A percentile compares a stretch with the other conserved stretches of the same genome.
phyloP scores from a whole-genome alignment of 1,140 invertebrate species.

The Sycophila sp. region DNA sequence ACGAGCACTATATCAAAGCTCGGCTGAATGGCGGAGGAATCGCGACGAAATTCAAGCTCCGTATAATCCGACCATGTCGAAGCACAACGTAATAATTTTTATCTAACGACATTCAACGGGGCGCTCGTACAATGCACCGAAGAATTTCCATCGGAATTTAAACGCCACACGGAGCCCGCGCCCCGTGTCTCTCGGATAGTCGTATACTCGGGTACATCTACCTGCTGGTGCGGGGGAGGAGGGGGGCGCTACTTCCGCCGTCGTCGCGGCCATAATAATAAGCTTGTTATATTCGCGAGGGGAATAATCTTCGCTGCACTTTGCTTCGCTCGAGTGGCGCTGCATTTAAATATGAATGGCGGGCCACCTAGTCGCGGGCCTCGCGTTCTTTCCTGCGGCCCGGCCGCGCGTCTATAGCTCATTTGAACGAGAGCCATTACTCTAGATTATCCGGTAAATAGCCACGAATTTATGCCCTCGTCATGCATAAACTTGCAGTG shows the following conservation, averaged over 20 bases:
- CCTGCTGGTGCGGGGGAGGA: background rate
- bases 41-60: background rate
- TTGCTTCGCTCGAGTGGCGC: slow-evolving; percentile 12
- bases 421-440: slow-evolving; percentile 30
- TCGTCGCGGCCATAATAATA: slow-evolving; percentile 9
- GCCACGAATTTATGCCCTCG: slow-evolving; percentile 33
- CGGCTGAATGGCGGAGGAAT: background rate
- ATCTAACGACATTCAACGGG: background rate
- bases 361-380: background rate
- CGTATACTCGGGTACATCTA: background rate
- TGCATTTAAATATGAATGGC: slow-evolving; percentile 29
- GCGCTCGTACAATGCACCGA: background rate
- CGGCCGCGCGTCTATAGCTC: slow-evolving; percentile 2
- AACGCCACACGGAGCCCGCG: background rate
- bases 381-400: background rate
- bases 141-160: slow-evolving; percentile 20
- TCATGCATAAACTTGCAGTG: slow-evolving; percentile 9
- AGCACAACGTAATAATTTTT: background rate
- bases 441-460: slow-evolving; percentile 38
- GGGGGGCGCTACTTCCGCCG: background rate
- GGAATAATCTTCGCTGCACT: slow-evolving; percentile 20
- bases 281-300: slow-evolving; percentile 25
- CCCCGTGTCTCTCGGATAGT: too few relatives aligned
- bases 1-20: background rate
- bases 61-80: background rate